Evolutionary conservation across 2,888 invertebrate species (phyloP), one percentile per base, ranked within the genome.

Genomic region (Temnothorax ravouxi): DNA sequence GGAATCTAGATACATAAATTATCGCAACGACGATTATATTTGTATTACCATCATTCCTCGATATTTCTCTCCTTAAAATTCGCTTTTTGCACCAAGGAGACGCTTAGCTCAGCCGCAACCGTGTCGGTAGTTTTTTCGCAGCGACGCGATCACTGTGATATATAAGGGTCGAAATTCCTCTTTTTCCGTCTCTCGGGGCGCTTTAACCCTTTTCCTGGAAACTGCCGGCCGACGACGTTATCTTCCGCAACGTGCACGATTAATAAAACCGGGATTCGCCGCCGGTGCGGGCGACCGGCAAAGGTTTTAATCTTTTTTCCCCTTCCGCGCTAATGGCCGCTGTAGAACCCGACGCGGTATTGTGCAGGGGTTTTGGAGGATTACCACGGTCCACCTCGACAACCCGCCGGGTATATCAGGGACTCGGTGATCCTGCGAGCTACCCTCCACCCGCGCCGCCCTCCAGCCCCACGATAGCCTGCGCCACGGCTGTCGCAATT

Each of bases 241-340:
- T 87, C 86, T 87, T 86, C 83, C 85, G 56, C 61, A 77, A 64
- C 83, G 83, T 75, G 84, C 71, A 67, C 87, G 87, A 87, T 87
- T 87, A 87, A 87, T 87, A 87, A 87, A 87, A 86, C 77, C 72
- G 61, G 87, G 84, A 79, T 77, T 81, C 86, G 72, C 82, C 83
- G 66, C 84, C 80, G 66, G 64, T 86, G 71, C 86, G 80, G 66
- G 80, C 72, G 82, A 72, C 84, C 74, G 81, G 76, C 72, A 77
- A 88, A 84, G 83, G 86, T 88, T 88, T 88, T 88, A 88, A 86
- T 87, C 87, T 87, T 84, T 84, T 87, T 87, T 86, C 80, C 64
- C 67, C 79, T 80, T 71, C 86, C 71, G 75, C 79, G 88, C 88
- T 88, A 88, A 88, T 88, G 88, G 88, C 76, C 84, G 88, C 84